Evolutionary conservation across 2,888 invertebrate species (phyloP).

Genomic region (Drosophila ustulata): DNA sequence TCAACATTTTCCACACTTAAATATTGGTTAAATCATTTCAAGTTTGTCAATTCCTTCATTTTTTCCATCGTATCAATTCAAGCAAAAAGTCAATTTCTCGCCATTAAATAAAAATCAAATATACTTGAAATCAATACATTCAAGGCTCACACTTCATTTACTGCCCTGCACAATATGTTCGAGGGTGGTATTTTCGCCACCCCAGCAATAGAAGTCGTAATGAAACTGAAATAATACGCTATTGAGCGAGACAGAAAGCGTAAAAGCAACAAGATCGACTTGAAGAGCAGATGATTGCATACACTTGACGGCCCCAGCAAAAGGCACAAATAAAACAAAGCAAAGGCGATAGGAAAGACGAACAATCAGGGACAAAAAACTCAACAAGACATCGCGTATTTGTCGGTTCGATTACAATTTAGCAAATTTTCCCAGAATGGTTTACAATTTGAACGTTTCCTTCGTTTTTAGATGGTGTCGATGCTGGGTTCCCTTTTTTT

Average conservation of each 20-base stretch:
- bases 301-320: constrained; percentile 47
- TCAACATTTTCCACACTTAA: background rate
- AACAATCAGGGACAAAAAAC: constrained; percentile 8
- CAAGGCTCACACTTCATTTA: constrained; percentile 56
- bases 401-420: constrained; percentile 72
- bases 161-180: constrained; percentile 24
- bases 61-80: constrained; percentile 21
- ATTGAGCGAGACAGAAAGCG: background rate
- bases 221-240: constrained; percentile 64
- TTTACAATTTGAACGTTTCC: constrained; percentile 39
- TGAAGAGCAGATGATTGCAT: constrained; percentile 40
- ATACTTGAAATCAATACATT: constrained; percentile 66
- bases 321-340: constrained; percentile 48
- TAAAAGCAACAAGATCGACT: constrained; percentile 11
- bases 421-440: constrained; percentile 49
- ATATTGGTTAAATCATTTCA: background rate
- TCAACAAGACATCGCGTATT: constrained; percentile 33
- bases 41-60: constrained; percentile 15
- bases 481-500: background rate
- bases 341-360: constrained; percentile 2
- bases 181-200: background rate
- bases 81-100: constrained; percentile 48
- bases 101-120: constrained; percentile 70
- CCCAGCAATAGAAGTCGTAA: constrained; percentile 55
- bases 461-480: background rate